phyloP scores from a whole-genome alignment of 2,113 vertebrate species.

The Lanius collurio region DNA sequence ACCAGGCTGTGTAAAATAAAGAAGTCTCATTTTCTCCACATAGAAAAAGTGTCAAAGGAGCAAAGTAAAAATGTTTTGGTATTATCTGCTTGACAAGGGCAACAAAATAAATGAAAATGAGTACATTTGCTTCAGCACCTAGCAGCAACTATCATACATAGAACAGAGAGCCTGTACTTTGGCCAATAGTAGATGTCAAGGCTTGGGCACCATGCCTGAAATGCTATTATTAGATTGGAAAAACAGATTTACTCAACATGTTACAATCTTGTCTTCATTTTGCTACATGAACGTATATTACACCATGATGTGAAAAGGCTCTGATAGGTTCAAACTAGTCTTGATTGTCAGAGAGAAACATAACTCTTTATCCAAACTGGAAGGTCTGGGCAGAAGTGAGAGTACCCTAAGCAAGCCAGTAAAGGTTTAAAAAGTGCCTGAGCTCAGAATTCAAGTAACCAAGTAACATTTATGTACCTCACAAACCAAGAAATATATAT shows the following conservation, averaged over 20 bases:
- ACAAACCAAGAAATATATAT: neutral
- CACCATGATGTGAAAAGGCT: neutral
- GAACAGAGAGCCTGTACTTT: neutral
- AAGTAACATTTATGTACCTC: neutral
- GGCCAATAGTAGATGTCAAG: neutral
- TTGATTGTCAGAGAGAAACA: neutral
- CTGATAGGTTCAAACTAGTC: neutral
- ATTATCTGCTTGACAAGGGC: neutral
- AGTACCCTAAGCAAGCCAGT: neutral
- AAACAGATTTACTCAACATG: neutral
- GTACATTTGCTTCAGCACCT: neutral
- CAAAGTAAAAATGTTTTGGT: neutral
- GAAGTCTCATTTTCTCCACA: neutral
- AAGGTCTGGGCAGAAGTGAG: neutral
- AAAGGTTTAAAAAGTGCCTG: neutral
- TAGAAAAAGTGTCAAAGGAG: neutral
- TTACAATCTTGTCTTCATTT: neutral
- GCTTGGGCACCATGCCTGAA: neutral
- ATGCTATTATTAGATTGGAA: neutral
- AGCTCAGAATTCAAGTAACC: neutral
- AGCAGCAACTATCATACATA: neutral
- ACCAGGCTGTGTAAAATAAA: neutral
- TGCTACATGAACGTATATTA: neutral
- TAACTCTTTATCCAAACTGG: neutral
- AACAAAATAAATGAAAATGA: neutral